A percentile compares a stretch with the other conserved stretches of the same genome.
Conservation (phyloP, 2,113 vertebrate species). For the Ophthalmolycus amberensis region DNA sequence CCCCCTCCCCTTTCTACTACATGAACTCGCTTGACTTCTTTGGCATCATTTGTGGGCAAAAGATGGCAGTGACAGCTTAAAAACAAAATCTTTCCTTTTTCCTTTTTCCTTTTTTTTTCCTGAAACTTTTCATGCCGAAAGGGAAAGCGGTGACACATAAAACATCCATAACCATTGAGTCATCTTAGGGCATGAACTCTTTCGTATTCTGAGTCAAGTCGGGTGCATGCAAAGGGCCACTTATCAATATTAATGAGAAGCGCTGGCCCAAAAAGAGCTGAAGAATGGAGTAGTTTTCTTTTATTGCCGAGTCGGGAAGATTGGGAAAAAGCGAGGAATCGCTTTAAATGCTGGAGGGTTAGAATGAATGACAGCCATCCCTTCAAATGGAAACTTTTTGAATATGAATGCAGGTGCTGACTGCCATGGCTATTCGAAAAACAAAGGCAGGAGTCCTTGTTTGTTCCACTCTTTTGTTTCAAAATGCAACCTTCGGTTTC, state of each 20-base stretch:
- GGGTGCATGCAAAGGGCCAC: slow-evolving; percentile 19
- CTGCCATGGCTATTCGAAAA: slow-evolving; percentile 22
- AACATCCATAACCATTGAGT: slow-evolving; percentile 20
- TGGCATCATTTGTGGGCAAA: slow-evolving; percentile 23
- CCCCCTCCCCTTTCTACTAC: not conserved
- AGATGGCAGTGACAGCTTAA: slow-evolving; percentile 6
- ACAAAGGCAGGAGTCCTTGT: slow-evolving; percentile 1
- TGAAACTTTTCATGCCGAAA: slow-evolving; percentile 15
- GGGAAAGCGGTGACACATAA: slow-evolving; percentile 20
- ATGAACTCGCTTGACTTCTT: not conserved
- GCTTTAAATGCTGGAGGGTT: slow-evolving; percentile 13
- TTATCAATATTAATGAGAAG: slow-evolving; percentile 45
- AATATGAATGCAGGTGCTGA: slow-evolving; percentile 26
- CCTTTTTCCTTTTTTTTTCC: not conserved
- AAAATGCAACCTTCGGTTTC: slow-evolving; percentile 23
- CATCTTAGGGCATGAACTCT: slow-evolving; percentile 22
- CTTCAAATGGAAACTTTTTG: slow-evolving; percentile 25
- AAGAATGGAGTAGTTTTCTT: slow-evolving; percentile 28
- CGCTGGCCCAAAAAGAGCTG: not conserved
- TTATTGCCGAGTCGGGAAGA: slow-evolving; percentile 20
- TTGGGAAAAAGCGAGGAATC: slow-evolving; percentile 13
- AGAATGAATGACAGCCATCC: not conserved
- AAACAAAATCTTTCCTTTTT: not conserved
- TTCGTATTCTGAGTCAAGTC: slow-evolving; percentile 28
- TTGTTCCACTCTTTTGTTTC: not conserved